Evolutionary conservation across 2,113 vertebrate genomes (phyloP), one percentile per base, ranked within the genome.

Genomic region (Tretioscincus oriximinensis): DNA sequence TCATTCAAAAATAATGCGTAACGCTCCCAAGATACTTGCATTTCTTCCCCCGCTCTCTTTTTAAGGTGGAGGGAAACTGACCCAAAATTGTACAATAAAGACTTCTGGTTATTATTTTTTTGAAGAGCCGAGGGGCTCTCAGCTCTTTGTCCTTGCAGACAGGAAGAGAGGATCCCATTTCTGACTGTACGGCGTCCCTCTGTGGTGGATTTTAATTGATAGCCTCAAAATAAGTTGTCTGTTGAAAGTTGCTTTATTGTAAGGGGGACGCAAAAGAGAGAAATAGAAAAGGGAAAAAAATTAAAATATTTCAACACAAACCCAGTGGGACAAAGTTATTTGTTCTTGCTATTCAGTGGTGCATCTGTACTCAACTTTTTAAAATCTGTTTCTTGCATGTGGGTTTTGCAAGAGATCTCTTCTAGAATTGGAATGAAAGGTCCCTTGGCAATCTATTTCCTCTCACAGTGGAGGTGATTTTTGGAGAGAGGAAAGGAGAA

Each of bases 81-180:
- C 0, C 14, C 2, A 73, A 47, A 29, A n/a, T 1, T 1, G 5
- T 1, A 11, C 51, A n/a, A 60, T 28, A 80, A 8, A 60, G 5
- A 45, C 76, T 0, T 6, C 22, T 68, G 51, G 2, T 0, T 31
- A 72, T 4, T 0, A 47, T 41, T 68, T 29, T 16, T 49, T 49
- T 51, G 29, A 60, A 21, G 0, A 0, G 35, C 49, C 9, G 49
- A 51, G 49, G 9, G 49, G 11, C 2, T 0, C 0, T 51, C 51
- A 71, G 1, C 6, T 84, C 45, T 18, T 51, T 78, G 35, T 51
- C 4, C 28, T 28, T 79, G 58, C 66, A 29, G 18, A 21, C 26
- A 1, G 35, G 41, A 64, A 3, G 35, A 47, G 54, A 8, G 14
- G 28, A 0, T 0, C 24, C 72, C 20, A 75, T 41, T 26, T 41